A percentile compares a stretch with the other conserved stretches of the same genome.
Conservation (phyloP, 2,888 invertebrate species). For the Drosophila borborema region DNA sequence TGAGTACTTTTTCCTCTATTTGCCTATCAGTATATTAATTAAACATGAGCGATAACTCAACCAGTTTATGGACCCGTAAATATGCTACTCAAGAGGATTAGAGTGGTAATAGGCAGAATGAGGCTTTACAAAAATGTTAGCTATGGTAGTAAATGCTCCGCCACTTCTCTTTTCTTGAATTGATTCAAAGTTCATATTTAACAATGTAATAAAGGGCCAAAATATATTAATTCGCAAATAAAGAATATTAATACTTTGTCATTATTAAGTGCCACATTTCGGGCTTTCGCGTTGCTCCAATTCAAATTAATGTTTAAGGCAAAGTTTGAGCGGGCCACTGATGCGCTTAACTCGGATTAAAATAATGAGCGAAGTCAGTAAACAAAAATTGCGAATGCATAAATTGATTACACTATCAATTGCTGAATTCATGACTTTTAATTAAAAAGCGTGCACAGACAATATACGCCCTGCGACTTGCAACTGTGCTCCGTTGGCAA, state of each 20-base stretch:
- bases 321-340: constrained; percentile 5
- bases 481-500: constrained; percentile 51
- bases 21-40: constrained; percentile 29
- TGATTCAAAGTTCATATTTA: neutral
- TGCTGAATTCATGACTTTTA: constrained; percentile 75
- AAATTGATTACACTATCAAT: constrained; percentile 76
- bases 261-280: neutral
- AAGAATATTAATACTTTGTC: neutral
- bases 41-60: constrained; percentile 7
- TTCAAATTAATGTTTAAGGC: constrained; percentile 13
- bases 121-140: neutral
- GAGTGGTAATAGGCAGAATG: neutral
- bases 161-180: neutral
- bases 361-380: constrained; percentile 36
- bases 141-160: no score
- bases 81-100: neutral
- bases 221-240: neutral
- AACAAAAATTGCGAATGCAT: constrained; percentile 46
- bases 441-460: constrained; percentile 57
- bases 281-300: constrained; percentile 3
- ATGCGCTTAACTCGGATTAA: constrained; percentile 28
- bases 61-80: constrained; percentile 6
- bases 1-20: constrained; percentile 4
- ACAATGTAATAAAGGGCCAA: neutral
- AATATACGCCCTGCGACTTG: constrained; percentile 34